Percentiles rank a stretch among this genome's conserved stretches.
These are phyloP conservation scores for Chrysolina haemoptera DNA, from an alignment of 2,888 invertebrate species.

Conservation along the genomic window DNA sequence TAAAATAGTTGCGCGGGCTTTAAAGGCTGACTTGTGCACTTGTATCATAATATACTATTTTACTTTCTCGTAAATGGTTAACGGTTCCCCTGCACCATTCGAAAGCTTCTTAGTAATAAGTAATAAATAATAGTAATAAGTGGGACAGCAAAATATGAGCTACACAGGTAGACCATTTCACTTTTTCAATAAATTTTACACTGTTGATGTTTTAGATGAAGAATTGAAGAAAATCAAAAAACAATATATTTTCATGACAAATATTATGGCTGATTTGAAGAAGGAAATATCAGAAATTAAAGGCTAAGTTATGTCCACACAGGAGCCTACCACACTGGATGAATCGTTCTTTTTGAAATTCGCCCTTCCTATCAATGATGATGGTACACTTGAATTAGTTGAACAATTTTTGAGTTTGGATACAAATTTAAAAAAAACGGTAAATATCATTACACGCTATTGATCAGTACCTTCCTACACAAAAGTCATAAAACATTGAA, in stretches of 20 bases:
- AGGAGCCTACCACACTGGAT: neutral
- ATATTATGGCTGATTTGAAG: neutral
- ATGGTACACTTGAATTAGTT: neutral
- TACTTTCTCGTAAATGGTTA: too few relatives aligned
- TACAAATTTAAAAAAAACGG: neutral
- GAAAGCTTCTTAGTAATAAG: too few relatives aligned
- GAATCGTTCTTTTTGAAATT: neutral
- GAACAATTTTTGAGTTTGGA: neutral
- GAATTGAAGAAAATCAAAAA: neutral
- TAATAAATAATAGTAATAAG: too few relatives aligned
- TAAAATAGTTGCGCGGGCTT: too few relatives aligned
- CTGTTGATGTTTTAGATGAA: neutral
- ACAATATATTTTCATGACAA: neutral
- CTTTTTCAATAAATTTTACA: neutral
- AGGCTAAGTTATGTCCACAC: neutral
- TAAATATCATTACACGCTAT: neutral
- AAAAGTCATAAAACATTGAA: too few relatives aligned
- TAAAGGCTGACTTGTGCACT: too few relatives aligned
- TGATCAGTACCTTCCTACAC: neutral
- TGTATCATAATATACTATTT: too few relatives aligned
- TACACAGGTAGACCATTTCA: neutral
- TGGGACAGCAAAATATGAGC: too few relatives aligned
- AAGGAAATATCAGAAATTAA: neutral
- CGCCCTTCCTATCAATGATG: neutral
- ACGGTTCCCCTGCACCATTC: too few relatives aligned